Evolutionary conservation across 2,113 vertebrate species (phyloP), one percentile per base, ranked within the genome.

Genomic region (Rutilus rutilus): DNA sequence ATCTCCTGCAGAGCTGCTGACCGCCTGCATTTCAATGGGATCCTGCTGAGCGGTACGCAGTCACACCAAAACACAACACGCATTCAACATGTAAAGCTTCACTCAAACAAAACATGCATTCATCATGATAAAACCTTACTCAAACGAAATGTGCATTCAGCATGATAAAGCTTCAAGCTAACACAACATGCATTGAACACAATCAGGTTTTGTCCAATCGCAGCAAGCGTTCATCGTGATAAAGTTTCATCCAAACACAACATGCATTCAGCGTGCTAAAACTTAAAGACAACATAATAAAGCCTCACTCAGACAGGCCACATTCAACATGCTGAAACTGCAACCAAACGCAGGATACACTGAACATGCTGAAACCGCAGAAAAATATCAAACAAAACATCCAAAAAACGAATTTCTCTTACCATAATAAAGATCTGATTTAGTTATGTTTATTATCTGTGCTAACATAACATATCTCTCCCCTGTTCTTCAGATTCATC

Each of bases 21-120:
- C 82, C 4, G 17, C 9, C 4, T 62, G 39, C 15, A 36, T 88
- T 88, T 87, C 54, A 88, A 82, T 91, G 88, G 74, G 71, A 87
- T 79, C 90, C 25, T 73, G 75, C 75, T 93, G 80, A 91, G 86
- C 87, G 87, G 91, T 90, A 88, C 21, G 82, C 10, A 71, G 30
- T 69, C 23, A 8, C 62, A 54, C 25, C 64, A 69, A 33, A 81
- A 71, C 45, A 36, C 23, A 79, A 69, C 27, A 79, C 54, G 39
- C 27, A 82, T 71, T 82, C 64, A 42, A 50, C 65, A 67, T 36
- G 62, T 23, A 47, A 85, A 78, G 47, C 50, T 67, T 85, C 59
- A 45, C 5, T 77, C 14, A 47, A 69, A 78, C 62, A 67, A 60
- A 69, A 78, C 30, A 21, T 33, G 21, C 27, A 54, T 52, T 52